Base-by-base conservation (phyloP, 1,140 invertebrate genomes). In the Goniozus legneri region DNA sequence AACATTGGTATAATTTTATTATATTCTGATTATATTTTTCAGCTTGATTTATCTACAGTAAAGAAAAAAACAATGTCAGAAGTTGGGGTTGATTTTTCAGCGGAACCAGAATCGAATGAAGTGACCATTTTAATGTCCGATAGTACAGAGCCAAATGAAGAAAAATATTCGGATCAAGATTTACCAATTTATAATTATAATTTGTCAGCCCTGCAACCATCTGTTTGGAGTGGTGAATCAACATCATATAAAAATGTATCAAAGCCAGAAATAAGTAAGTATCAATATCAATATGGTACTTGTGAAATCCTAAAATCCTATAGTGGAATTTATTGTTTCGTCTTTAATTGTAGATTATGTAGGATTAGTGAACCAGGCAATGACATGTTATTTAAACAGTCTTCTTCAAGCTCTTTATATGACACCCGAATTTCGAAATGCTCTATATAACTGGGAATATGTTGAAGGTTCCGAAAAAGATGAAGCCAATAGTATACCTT, bases 381-480 rank as follows among this genome's bases (percentile, higher is more conserved):
- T 95, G 91, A 95, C 92, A 1, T 95, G 92, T 68, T 95, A 95
- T 67, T 77, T 96, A 10, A 96, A 95, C 67, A 92, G 89, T 75
- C 73, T 95, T 18, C 75, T 96, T 1, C 92, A 96, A 75, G 88
- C 89, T 1, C 75, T 96, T 2, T 95, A 82, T 61, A 95, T 96
- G 90, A 95, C 92, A 3, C 92, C 93, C n/a, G 92, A 96, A 73
- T 95, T 96, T 67, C 77, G 92, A 24, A 96, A 96, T 76, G 88
- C 89, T 2, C 71, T 95, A 6, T 95, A 95, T 65, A 86, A 86
- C 56, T 92, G 91, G 88, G 83, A 91, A 69, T 91, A 86, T 65
- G 50, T 65, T 8, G 86, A 88, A 64, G 83, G 83, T 18, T 67
- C 70, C 18, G 67, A 77, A 39, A 79, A 79, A 45, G 80, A 84